A percentile compares a stretch with the other conserved stretches of the same genome.
These are phyloP conservation scores for Harpagus bidentatus DNA, from an alignment of 2,113 vertebrate species.

Conservation along the genomic window DNA sequence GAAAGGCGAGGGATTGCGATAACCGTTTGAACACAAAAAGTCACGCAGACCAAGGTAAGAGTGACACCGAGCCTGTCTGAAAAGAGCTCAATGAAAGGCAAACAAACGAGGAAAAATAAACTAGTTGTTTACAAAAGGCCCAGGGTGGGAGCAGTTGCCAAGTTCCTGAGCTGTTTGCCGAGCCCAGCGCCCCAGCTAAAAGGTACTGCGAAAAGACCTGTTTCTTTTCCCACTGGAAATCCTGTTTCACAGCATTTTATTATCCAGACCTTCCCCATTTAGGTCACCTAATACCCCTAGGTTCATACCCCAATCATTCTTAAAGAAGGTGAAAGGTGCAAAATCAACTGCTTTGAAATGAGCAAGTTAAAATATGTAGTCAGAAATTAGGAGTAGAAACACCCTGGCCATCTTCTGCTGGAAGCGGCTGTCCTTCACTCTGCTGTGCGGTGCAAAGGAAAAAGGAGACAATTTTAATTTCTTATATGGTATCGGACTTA, in stretches of 20 bases:
- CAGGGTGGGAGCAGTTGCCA: neutral
- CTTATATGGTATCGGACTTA: neutral
- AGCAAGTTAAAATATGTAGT: neutral
- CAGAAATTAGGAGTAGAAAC: neutral
- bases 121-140: neutral
- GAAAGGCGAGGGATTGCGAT: neutral
- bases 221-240: neutral
- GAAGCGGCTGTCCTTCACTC: neutral
- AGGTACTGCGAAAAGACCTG: neutral
- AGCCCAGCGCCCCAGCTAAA: neutral
- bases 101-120: neutral
- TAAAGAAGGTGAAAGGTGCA: neutral
- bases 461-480: neutral
- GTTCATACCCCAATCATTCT: neutral
- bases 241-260: neutral
- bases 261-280: neutral
- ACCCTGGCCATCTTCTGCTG: fast-evolving
- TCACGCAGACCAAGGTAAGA: neutral
- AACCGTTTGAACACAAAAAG: neutral
- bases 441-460: neutral
- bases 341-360: neutral
- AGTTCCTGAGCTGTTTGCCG: neutral
- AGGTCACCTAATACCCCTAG: neutral
- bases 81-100: neutral
- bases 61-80: neutral